Base-by-base conservation (phyloP, 1,140 invertebrate genomes). In the Mycetomoellerius zeteki region DNA sequence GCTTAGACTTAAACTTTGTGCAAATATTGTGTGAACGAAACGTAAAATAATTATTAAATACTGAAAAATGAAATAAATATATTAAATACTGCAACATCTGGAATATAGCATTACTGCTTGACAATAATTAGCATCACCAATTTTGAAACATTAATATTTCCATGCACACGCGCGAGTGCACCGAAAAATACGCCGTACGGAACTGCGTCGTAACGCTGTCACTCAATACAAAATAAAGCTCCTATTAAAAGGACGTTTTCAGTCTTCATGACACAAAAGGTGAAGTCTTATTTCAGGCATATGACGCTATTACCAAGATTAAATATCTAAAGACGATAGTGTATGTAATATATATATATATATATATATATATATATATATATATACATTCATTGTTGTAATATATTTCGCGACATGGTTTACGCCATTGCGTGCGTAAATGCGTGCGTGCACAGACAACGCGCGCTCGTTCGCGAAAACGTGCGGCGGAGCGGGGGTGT, bases 361-460 rank as follows among this genome's bases (percentile, higher is more conserved):
- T 30, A 60, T 47, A 33, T 16, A 4, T n/a, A n/a, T n/a, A n/a
- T n/a, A n/a, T n/a, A n/a, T n/a, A n/a, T n/a, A 58, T 50, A 50
- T 50, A 14, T 14, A 30, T 30, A 43, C 5, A 43, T 43, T 3
- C 50, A 33, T 21, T 12, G 54, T 60, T 62, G 47, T n/a, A 73
- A 84, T 84, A 84, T 84, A 84, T 84, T 73, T 84, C 69, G 69
- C 27, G 37, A 8, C 14, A 6, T 19, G 54, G 71, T 69, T 73
- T 86, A 90, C 89, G 90, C 90, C 86, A 89, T 27, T 90, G 90
- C 81, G 30, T 33, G 77, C 84, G 78, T 89, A 88, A 86, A 89
- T 89, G 90, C 90, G 86, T 88, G 69, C 78, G 54, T 30, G 56
- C 69, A 52, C 37, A 67, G 77, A 77, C 77, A 54, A 30, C 62